A percentile compares a stretch with the other conserved stretches of the same genome.
Conservation (phyloP, 2,888 invertebrate genomes). For the Agrotis puta region DNA sequence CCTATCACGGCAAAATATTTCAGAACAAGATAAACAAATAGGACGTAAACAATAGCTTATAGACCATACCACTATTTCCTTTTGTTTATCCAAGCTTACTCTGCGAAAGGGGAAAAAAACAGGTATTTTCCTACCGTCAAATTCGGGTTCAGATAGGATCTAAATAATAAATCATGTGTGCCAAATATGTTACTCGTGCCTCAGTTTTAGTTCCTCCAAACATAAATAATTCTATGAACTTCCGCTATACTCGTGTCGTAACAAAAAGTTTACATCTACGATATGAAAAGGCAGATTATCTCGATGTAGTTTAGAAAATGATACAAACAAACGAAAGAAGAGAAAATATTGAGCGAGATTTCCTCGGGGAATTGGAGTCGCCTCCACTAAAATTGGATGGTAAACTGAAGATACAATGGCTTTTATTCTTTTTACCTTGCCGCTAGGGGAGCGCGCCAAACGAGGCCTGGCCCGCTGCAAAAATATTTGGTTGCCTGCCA, state of each 20-base stretch:
- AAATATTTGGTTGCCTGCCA: constrained; percentile 71
- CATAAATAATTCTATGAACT: constrained; percentile 56
- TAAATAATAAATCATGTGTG: constrained; percentile 54
- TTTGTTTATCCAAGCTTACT: constrained; percentile 40
- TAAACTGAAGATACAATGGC: constrained; percentile 81
- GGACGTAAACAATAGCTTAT: constrained; percentile 46
- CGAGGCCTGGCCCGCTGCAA: constrained; percentile 26
- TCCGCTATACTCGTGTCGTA: constrained; percentile 27
- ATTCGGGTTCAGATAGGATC: constrained; percentile 46
- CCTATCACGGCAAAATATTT: constrained; percentile 54
- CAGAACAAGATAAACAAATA: constrained; percentile 56
- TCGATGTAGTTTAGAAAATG: constrained; percentile 71
- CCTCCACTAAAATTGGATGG: constrained; percentile 83
- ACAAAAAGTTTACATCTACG: constrained; percentile 50
- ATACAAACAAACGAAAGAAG: constrained; percentile 78
- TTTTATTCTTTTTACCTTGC: constrained; percentile 77
- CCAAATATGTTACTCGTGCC: constrained; percentile 41
- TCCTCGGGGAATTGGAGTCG: constrained; percentile 83
- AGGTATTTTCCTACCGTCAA: constrained; percentile 42
- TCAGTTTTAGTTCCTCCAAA: constrained; percentile 39
- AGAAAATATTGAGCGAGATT: constrained; percentile 83
- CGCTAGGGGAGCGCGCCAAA: constrained; percentile 40
- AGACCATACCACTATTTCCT: constrained; percentile 39
- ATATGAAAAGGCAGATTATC: constrained; percentile 64
- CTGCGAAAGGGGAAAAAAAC: constrained; percentile 30